Evolutionary conservation across 1,140 invertebrate genomes (phyloP).

Genomic region (Proctacanthus coquilletti): DNA sequence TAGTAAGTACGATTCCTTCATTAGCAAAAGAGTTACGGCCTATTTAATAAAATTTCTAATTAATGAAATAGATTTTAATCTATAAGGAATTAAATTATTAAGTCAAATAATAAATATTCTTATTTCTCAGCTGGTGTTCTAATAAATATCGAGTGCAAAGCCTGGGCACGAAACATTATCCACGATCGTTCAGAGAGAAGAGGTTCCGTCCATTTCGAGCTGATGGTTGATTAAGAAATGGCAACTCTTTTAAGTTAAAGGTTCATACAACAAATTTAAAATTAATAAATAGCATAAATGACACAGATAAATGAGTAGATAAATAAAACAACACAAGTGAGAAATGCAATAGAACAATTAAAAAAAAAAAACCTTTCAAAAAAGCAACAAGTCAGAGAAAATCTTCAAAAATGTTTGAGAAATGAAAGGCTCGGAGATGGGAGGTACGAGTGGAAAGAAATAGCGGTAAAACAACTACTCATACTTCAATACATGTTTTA

Average conservation of each 20-base stretch:
- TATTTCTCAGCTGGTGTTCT: slow-evolving; percentile 54
- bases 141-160: slow-evolving; percentile 93
- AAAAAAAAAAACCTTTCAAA: not conserved
- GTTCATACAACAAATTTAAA: not conserved
- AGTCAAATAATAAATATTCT: not conserved
- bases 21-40: no score
- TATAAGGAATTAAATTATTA: slow-evolving; percentile 1
- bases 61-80: not conserved
- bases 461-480: no score
- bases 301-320: no score
- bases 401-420: not conserved
- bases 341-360: not conserved
- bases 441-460: no score
- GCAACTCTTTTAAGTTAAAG: not conserved
- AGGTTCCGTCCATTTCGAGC: slow-evolving; percentile 89
- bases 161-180: slow-evolving; percentile 84
- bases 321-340: not conserved
- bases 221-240: slow-evolving; percentile 73
- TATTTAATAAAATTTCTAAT: not conserved
- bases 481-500: no score
- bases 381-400: not conserved
- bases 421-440: no score
- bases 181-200: slow-evolving; percentile 75
- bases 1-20: slow-evolving; percentile 56
- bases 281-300: no score